These are phyloP conservation scores for Laupala kohalensis DNA, from an alignment of 1,140 invertebrate species.

Conservation along the genomic window DNA sequence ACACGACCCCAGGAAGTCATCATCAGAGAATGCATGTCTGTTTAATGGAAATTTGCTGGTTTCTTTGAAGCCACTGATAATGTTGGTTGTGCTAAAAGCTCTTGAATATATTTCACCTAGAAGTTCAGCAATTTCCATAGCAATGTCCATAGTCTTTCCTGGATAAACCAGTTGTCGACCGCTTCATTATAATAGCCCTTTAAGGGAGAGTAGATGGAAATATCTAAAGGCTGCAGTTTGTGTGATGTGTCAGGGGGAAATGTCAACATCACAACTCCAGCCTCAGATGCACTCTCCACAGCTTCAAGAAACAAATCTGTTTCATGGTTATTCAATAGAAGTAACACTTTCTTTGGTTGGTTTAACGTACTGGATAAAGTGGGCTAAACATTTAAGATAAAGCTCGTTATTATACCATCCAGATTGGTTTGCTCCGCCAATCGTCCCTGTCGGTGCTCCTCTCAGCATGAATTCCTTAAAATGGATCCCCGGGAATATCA, in stretches of 20 bases:
- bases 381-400: not conserved
- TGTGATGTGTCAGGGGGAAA: slow-evolving; percentile 2
- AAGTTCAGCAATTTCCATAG: too few relatives aligned
- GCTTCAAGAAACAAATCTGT: not conserved
- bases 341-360: not conserved
- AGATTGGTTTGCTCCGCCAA: not conserved
- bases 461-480: slow-evolving; percentile 2
- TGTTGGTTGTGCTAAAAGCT: too few relatives aligned
- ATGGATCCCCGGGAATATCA: slow-evolving; percentile 1
- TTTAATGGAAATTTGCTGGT: too few relatives aligned
- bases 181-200: too few relatives aligned
- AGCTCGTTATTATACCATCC: slow-evolving; percentile 5
- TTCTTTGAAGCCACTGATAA: too few relatives aligned
- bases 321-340: slow-evolving; percentile 5
- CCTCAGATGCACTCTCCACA: not conserved
- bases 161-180: too few relatives aligned
- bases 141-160: too few relatives aligned
- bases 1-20: too few relatives aligned
- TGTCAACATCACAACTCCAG: too few relatives aligned
- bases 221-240: slow-evolving; percentile 6
- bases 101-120: too few relatives aligned
- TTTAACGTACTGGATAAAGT: slow-evolving; percentile 4
- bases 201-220: too few relatives aligned
- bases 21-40: too few relatives aligned
- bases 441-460: slow-evolving; percentile 4